Conservation (phyloP, 2,113 vertebrate species). For the Marmota flaviventris region DNA sequence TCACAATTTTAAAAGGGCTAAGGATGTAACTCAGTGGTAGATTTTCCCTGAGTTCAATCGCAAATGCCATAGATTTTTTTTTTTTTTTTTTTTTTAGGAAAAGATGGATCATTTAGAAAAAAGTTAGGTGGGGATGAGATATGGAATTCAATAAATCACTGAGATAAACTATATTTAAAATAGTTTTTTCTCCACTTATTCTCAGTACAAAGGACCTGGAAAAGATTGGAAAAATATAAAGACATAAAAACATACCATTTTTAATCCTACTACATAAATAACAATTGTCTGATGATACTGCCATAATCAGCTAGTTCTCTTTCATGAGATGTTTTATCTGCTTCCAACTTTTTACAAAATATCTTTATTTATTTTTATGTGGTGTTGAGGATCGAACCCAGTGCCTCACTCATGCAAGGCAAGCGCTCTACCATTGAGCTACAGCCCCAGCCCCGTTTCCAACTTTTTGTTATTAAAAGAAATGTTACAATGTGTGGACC, state of each 20-base stretch:
- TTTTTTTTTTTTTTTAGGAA: neutral
- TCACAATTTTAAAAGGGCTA: neutral
- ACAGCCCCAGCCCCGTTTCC: neutral
- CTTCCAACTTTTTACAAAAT: neutral
- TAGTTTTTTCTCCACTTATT: neutral
- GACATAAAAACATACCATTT: neutral
- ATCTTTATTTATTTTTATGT: too few species aligned
- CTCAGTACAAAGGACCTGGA: slow-evolving; percentile 20
- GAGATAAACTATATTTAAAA: neutral
- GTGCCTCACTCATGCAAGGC: too few species aligned
- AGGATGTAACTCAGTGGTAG: too few species aligned
- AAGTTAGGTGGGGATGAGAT: neutral
- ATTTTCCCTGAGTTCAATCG: too few species aligned
- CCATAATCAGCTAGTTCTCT: slow-evolving; percentile 39
- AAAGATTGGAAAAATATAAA: neutral
- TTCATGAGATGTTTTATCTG: slow-evolving; percentile 21
- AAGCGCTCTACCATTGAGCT: too few species aligned
- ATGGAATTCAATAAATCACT: slow-evolving; percentile 6
- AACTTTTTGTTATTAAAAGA: neutral
- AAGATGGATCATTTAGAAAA: slow-evolving; percentile 7
- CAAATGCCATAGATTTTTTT: too few species aligned
- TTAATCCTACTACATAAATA: slow-evolving; percentile 30
- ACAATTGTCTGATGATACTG: neutral
- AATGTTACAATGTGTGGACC: slow-evolving; percentile 13
- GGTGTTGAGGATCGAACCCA: too few species aligned